phyloP scores from a whole-genome alignment of 2,888 invertebrate species.

The Habroteleia sp. region DNA sequence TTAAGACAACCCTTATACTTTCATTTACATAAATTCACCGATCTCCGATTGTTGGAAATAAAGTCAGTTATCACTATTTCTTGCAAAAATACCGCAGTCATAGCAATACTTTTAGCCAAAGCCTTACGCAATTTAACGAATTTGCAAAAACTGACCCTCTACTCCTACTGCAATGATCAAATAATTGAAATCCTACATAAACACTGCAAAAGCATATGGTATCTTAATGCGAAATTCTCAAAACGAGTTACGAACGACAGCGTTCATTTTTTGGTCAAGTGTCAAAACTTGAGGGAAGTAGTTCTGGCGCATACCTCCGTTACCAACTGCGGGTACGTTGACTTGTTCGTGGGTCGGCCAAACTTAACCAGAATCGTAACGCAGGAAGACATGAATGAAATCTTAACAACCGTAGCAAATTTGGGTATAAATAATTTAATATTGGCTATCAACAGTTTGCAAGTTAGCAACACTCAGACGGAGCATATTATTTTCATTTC shows the following conservation, averaged over 20 bases:
- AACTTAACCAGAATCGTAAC: conserved; percentile 4
- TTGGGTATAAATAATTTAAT: background rate
- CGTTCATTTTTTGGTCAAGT: conserved; percentile 4
- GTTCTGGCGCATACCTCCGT: conserved; percentile 15
- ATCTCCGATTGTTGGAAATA: conserved; percentile 12
- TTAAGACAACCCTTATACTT: conserved; percentile 13
- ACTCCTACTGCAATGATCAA: conserved; percentile 28
- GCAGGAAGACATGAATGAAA: conserved; percentile 12
- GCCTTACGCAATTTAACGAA: conserved; percentile 2
- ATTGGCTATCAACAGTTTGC: conserved; percentile 1
- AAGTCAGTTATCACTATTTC: conserved; percentile 24
- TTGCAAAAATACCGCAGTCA: background rate
- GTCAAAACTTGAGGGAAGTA: conserved; percentile 8
- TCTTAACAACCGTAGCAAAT: background rate
- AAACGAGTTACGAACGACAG: conserved; percentile 17
- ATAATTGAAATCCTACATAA: conserved; percentile 3
- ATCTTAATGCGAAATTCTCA: conserved; percentile 34
- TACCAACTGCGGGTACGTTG: conserved; percentile 4
- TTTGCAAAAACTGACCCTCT: conserved; percentile 28
- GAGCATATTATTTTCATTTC: conserved; percentile 13
- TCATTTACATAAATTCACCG: conserved; percentile 25
- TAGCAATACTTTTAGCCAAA: conserved; percentile 5
- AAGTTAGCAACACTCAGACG: background rate
- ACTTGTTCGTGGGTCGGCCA: conserved; percentile 16
- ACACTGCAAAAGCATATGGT: conserved; percentile 19